Evolutionary conservation across 1,140 invertebrate genomes (phyloP).

Genomic region (Euura saliciscinereae): DNA sequence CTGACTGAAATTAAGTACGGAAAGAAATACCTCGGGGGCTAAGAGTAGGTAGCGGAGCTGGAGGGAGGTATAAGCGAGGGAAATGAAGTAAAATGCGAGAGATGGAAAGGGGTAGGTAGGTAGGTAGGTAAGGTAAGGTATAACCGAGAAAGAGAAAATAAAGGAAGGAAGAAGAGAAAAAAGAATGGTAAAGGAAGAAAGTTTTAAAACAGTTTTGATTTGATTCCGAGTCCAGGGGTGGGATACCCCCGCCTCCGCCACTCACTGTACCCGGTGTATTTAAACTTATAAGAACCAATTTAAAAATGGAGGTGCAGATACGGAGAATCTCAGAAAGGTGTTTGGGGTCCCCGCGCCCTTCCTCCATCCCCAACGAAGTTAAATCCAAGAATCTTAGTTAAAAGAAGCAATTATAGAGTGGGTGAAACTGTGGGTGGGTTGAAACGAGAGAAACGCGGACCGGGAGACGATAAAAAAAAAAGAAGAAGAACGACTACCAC

Average conservation of each 20-base stretch:
- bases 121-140: neutral
- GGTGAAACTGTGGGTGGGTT: constrained; percentile 20
- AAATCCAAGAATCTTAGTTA: constrained; percentile 53
- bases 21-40: constrained; percentile 30
- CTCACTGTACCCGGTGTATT: constrained; percentile 30
- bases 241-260: neutral
- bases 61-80: constrained; percentile 18
- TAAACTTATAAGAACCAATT: constrained; percentile 58
- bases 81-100: constrained; percentile 13
- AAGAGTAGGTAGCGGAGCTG: constrained; percentile 21
- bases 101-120: neutral
- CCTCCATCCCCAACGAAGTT: constrained; percentile 30
- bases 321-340: constrained; percentile 18
- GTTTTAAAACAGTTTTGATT: constrained; percentile 47
- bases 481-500: constrained; percentile 15
- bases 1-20: constrained; percentile 30
- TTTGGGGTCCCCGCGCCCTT: neutral
- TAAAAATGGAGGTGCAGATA: constrained; percentile 44
- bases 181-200: constrained; percentile 25
- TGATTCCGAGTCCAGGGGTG: constrained; percentile 33
- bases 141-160: neutral
- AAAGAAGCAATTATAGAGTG: constrained; percentile 54
- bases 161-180: neutral
- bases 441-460: constrained; percentile 2
- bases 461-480: constrained; percentile 23